phyloP scores from a whole-genome alignment of 2,797 vertebrate species.

The Coilia nasus region DNA sequence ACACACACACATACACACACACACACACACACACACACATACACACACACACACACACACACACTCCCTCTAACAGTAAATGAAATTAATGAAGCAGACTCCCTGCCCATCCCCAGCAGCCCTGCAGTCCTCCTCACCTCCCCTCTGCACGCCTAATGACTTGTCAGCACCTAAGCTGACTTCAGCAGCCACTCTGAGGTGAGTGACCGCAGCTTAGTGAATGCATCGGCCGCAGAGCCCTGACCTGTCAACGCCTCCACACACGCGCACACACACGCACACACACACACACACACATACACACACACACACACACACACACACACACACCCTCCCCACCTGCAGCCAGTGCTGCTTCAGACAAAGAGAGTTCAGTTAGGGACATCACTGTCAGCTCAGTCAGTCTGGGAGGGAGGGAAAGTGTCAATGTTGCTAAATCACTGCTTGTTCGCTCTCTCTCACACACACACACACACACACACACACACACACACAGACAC shows the following conservation, averaged over 20 bases:
- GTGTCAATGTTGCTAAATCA: neutral
- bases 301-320: no score
- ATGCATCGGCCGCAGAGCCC: neutral
- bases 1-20: no score
- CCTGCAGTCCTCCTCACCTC: neutral
- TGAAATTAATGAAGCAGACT: no score
- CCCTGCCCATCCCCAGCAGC: neutral
- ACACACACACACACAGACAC: no score
- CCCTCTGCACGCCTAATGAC: neutral
- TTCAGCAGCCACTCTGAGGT: neutral
- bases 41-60: no score
- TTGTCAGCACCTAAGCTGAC: neutral
- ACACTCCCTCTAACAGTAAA: no score
- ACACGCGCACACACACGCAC: no score
- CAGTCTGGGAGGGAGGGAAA: neutral
- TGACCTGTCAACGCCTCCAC: neutral
- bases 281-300: no score
- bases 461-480: no score
- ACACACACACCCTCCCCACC: no score
- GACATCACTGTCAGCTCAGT: neutral
- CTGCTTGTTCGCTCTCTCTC: neutral
- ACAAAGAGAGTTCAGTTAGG: neutral
- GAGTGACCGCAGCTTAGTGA: neutral
- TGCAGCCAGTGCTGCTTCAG: no score
- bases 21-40: no score